Base-by-base conservation (phyloP, 1,140 invertebrate genomes). In the Onthophagus taurus region DNA sequence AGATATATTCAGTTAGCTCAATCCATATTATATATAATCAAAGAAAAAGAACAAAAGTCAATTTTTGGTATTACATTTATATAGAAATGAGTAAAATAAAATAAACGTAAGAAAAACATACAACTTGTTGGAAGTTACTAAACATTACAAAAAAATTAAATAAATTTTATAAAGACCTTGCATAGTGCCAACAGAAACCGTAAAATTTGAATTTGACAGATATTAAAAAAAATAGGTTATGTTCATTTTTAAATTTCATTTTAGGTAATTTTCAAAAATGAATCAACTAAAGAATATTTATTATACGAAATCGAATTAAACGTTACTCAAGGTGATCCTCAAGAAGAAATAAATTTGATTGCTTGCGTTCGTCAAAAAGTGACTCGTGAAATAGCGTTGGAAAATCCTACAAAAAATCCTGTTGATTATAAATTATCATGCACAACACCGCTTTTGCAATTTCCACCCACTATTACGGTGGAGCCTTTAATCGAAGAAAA, bases 381-480 rank as follows among this genome's bases (percentile, higher is more conserved):
- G 9, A 51, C 24, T 11, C 26, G 49, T 12, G 45, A 33, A 17
- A 14, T 58, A 11, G 52, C 14, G 24, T 41, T 58, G 9, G 44
- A 58, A 47, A 58, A 58, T 48, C 48, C 51, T 3, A 31, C 54
- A 2, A 43, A 54, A 45, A 31, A 43, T 8, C 44, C 51, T 0
- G 50, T 56, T n/a, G n/a, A n/a, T n/a, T n/a, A n/a, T n/a, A n/a
- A n/a, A n/a, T n/a, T n/a, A n/a, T n/a, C n/a, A n/a, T n/a, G n/a
- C n/a, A n/a, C n/a, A n/a, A n/a, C n/a, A n/a, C n/a, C 11, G 42
- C 23, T 2, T 58, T 49, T 41, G 21, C 11, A 13, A 23, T 56
- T 24, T 16, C 21, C 45, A 11, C 45, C 42, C 41, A 19, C 44
- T 29, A 23, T 50, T 36, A 53, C 33, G 13, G 13, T 56, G 19